Evolutionary conservation across 2,113 vertebrate genomes (phyloP), one percentile per base, ranked within the genome.

Genomic region (Pimephales promelas): DNA sequence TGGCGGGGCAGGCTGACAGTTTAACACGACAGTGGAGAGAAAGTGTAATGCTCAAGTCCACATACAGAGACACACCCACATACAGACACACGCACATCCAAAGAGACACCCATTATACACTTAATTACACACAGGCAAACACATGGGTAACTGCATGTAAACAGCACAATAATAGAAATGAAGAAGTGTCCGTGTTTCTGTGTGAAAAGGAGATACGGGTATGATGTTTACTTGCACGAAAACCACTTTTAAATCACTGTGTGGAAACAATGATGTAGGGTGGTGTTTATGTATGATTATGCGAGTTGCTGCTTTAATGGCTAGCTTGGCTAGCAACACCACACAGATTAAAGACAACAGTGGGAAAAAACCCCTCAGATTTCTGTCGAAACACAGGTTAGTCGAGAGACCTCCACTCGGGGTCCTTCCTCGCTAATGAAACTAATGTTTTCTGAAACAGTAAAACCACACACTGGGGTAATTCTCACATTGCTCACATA

Each of bases 371-470:
- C 6, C 18, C 49, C 64, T 5, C 28, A 7, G n/a, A 8, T 66
- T 36, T 54, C 47, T 22, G 11, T 22, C 49, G 78, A 34, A 49
- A 68, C 10, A 66, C 34, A 66, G 9, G 61, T 24, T 8, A 24
- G 56, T 47, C 20, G 9, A 79, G 57, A 61, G 75, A 61, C 22
- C 22, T 61, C 59, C n/a, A 28, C 43, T 16, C 10, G 0, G 26
- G n/a, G 47, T 70, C 45, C 24, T 79, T 79, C 20, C 59, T 49
- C 26, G n/a, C n/a, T 66, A 70, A 77, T 77, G 49, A 77, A 77
- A 77, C 52, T 77, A 4, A 70, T 70, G 64, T 56, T 81, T 70
- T 28, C 10, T 52, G 18, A 24, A 66, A 66, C 9, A 47, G 9
- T 40, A 49, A 64, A 79, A 79, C 28, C 28, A 54, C 47, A 81